phyloP scores from a whole-genome alignment of 2,113 vertebrate species.

The Anseranas semipalmata region DNA sequence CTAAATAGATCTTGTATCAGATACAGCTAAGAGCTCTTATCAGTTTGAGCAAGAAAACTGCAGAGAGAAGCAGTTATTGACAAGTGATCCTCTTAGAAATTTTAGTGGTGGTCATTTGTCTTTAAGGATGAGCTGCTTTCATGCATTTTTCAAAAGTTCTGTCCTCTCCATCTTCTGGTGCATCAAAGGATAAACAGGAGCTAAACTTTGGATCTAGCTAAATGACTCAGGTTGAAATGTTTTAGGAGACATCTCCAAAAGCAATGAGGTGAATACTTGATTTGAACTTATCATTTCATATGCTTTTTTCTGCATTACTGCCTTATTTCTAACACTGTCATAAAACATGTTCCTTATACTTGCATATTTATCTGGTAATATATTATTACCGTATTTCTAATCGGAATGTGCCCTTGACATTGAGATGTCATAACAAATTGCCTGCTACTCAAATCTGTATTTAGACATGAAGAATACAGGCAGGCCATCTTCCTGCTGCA shows the following conservation, averaged over 20 bases:
- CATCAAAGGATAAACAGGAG: neutral
- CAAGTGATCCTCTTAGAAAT: neutral
- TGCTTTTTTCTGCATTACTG: neutral
- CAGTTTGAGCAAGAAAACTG: neutral
- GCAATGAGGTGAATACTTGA: neutral
- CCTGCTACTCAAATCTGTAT: neutral
- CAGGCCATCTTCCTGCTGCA: neutral
- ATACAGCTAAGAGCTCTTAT: neutral
- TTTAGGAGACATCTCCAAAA: neutral
- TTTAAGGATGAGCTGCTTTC: neutral
- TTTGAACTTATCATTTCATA: neutral
- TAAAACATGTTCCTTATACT: neutral
- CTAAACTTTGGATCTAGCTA: neutral
- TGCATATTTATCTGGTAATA: neutral
- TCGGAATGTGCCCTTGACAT: neutral
- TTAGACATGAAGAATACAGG: neutral
- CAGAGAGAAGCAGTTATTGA: neutral
- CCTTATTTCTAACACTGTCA: neutral
- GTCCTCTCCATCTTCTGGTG: neutral
- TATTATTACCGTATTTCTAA: neutral
- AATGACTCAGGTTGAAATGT: neutral
- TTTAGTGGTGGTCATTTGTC: neutral
- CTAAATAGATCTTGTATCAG: fast-evolving
- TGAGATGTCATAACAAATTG: neutral
- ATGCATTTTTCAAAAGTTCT: neutral